Evolutionary conservation across 2,113 vertebrate genomes (phyloP).

Genomic region (Malurus cyaneus): DNA sequence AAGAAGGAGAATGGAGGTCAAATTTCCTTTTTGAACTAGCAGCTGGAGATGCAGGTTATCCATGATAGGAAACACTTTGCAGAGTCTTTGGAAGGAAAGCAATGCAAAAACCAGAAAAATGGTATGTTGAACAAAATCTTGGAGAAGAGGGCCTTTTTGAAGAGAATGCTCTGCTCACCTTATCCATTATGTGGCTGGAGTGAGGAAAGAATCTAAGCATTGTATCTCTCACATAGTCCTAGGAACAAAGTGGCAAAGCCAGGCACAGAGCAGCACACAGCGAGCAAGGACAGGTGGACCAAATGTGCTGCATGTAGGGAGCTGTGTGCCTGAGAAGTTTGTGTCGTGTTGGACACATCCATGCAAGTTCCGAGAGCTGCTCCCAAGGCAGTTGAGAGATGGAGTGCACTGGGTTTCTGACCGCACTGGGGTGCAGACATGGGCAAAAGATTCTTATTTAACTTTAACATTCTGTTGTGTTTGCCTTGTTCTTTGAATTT

Average conservation of each 20-base stretch:
- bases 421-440: neutral
- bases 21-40: neutral
- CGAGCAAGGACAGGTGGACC: neutral
- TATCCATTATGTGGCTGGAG: neutral
- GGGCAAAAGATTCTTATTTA: neutral
- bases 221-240: neutral
- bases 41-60: neutral
- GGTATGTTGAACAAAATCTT: neutral
- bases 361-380: neutral
- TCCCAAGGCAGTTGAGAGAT: neutral
- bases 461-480: neutral
- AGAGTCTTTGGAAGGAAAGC: neutral
- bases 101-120: neutral
- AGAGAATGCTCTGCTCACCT: neutral
- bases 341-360: neutral
- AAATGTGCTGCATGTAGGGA: neutral
- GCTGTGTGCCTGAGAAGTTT: neutral
- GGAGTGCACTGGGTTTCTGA: accelerated
- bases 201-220: neutral
- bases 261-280: neutral
- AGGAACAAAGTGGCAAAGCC: neutral
- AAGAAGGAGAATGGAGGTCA: neutral
- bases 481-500: neutral
- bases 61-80: neutral
- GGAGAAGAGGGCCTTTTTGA: neutral